phyloP scores from a whole-genome alignment of 2,888 invertebrate species.

The Parnassius apollo region DNA sequence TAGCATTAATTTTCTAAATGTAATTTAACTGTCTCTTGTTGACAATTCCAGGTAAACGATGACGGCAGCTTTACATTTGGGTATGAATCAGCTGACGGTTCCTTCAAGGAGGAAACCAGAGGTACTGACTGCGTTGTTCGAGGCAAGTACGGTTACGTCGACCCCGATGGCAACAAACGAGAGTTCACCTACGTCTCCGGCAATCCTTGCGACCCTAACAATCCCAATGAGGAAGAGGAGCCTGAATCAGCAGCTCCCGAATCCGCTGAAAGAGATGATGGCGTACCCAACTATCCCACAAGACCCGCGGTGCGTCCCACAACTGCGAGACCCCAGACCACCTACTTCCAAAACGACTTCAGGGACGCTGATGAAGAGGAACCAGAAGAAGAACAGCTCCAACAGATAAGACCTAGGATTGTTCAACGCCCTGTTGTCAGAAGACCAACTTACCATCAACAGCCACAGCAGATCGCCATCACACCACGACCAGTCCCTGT shows the following conservation, averaged over 20 bases:
- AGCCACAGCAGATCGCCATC: conserved; percentile 77
- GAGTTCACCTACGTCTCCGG: conserved; percentile 94
- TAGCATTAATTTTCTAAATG: no score
- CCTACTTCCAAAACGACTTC: conserved; percentile 87
- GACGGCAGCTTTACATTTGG: conserved; percentile 93
- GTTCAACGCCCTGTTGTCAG: conserved; percentile 68
- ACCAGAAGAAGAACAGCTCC: conserved; percentile 76
- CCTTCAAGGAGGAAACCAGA: conserved; percentile 92
- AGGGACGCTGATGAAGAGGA: conserved; percentile 83
- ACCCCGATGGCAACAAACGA: conserved; percentile 91
- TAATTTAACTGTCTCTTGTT: not conserved
- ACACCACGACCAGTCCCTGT: conserved; percentile 82
- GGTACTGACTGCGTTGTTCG: conserved; percentile 93
- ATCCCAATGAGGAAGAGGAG: conserved; percentile 85
- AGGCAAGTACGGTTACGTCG: conserved; percentile 93
- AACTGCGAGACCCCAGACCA: conserved; percentile 82
- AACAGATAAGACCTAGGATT: conserved; percentile 69
- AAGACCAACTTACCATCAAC: conserved; percentile 71
- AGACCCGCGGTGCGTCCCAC: conserved; percentile 68
- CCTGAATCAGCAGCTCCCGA: conserved; percentile 78
- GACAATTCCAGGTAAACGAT: conserved; percentile 83
- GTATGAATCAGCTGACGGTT: conserved; percentile 91
- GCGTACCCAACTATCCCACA: conserved; percentile 83
- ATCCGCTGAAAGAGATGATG: conserved; percentile 82
- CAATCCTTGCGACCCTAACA: conserved; percentile 92